These are phyloP conservation scores for Artibeus lituratus DNA, from an alignment of 2,797 vertebrate species.

Conservation along the genomic window DNA sequence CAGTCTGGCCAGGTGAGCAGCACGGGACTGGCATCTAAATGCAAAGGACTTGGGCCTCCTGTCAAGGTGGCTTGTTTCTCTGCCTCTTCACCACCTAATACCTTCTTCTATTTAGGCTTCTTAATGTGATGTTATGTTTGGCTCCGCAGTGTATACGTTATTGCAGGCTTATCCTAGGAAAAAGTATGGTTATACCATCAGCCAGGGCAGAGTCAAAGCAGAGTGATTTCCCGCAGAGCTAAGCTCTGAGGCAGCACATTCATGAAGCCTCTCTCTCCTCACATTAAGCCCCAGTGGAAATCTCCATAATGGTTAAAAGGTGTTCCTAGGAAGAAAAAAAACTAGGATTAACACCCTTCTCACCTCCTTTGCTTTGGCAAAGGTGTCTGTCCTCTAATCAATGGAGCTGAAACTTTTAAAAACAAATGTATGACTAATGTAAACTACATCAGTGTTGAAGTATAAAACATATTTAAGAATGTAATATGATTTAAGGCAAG, in stretches of 20 bases:
- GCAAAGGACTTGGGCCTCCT: neutral
- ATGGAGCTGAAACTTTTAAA: slow-evolving; percentile 17
- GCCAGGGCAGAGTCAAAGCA: neutral
- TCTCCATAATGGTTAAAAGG: neutral
- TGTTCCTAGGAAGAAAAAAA: slow-evolving; percentile 21
- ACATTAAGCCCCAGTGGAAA: neutral
- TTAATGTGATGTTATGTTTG: neutral
- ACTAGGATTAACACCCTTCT: neutral
- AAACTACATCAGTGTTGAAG: neutral
- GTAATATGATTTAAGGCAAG: slow-evolving; percentile 4
- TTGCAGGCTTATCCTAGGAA: neutral
- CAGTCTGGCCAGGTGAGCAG: neutral
- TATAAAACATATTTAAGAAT: neutral
- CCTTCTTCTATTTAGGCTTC: neutral
- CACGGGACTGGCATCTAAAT: neutral
- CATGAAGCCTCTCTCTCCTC: neutral
- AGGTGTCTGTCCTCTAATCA: neutral
- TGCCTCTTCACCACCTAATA: neutral
- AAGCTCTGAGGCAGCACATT: neutral
- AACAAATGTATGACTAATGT: neutral
- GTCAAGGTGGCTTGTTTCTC: neutral
- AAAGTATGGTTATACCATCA: neutral
- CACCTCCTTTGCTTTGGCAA: neutral
- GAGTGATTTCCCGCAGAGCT: neutral
- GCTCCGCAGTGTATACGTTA: neutral